Conservation (phyloP, 2,797 vertebrate species). For the Rhinogobio ventralis region DNA sequence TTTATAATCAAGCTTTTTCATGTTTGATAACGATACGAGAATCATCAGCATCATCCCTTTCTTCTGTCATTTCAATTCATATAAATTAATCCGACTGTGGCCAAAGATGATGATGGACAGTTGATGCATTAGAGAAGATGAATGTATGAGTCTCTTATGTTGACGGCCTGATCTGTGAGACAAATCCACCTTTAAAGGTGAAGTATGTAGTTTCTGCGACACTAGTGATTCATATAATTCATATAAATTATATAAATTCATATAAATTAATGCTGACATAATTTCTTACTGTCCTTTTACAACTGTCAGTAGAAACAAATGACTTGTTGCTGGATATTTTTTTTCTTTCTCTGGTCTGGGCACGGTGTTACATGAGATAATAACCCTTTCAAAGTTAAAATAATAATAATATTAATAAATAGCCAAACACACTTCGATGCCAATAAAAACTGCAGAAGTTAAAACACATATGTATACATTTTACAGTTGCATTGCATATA, state of each 20-base stretch:
- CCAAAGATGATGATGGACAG: conserved; percentile 20
- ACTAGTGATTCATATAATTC: too few species aligned
- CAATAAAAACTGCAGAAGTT: too few species aligned
- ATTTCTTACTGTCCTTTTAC: not conserved
- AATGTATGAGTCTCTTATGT: not conserved
- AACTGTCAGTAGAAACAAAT: not conserved
- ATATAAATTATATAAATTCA: too few species aligned
- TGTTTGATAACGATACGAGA: not conserved
- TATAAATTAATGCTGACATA: not conserved
- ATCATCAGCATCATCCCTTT: not conserved
- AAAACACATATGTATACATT: not conserved
- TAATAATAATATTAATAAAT: too few species aligned
- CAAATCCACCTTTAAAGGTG: not conserved
- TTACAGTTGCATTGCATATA: not conserved
- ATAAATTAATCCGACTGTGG: not conserved
- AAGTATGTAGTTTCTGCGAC: too few species aligned
- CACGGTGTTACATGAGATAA: not conserved
- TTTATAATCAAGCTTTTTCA: not conserved
- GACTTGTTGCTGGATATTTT: not conserved
- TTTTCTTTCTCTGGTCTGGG: not conserved
- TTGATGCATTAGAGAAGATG: conserved; percentile 9
- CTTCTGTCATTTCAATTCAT: not conserved
- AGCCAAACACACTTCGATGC: too few species aligned
- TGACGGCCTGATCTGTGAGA: not conserved
- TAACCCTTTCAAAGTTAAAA: not conserved